phyloP scores from a whole-genome alignment of 1,140 invertebrate genomes.

The Chymomyza costata region DNA sequence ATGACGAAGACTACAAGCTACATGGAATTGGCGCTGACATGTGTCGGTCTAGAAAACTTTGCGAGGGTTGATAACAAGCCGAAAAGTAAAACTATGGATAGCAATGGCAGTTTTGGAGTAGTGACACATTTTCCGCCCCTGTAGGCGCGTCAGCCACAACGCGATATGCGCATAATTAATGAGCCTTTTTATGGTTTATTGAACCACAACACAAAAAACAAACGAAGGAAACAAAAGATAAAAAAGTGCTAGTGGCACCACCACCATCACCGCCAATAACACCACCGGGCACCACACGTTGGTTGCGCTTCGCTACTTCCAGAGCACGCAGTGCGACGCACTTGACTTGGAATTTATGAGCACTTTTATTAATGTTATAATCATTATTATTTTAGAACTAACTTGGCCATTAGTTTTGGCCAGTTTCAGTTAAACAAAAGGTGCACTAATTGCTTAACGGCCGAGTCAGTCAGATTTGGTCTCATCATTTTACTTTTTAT shows the following conservation, averaged over 20 bases:
- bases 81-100: no score
- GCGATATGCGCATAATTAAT: conserved; percentile 75
- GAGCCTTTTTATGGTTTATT: conserved; percentile 75
- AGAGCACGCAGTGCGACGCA: conserved; percentile 20
- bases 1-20: no score
- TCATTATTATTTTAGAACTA: conserved; percentile 1
- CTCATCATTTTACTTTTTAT: conserved; percentile 25
- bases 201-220: conserved; percentile 56
- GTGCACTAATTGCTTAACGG: conserved; percentile 55
- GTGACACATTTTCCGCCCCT: conserved; percentile 70
- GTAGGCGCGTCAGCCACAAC: conserved; percentile 38
- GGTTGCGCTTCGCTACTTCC: conserved; percentile 64
- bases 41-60: conserved; percentile 52
- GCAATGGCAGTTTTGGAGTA: no score
- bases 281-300: no score
- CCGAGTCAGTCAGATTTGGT: conserved; percentile 31
- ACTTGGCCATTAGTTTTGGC: conserved; percentile 51
- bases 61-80: conserved; percentile 56
- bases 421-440: conserved; percentile 56
- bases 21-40: conserved; percentile 42
- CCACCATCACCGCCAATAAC: conserved; percentile 10
- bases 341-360: conserved; percentile 62
- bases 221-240: conserved; percentile 37
- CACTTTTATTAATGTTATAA: conserved; percentile 46
- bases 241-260: conserved; percentile 19